Percentiles rank a stretch among this genome's conserved stretches.
Conservation (phyloP, 1,140 invertebrate genomes). For the Euwallacea similis region DNA sequence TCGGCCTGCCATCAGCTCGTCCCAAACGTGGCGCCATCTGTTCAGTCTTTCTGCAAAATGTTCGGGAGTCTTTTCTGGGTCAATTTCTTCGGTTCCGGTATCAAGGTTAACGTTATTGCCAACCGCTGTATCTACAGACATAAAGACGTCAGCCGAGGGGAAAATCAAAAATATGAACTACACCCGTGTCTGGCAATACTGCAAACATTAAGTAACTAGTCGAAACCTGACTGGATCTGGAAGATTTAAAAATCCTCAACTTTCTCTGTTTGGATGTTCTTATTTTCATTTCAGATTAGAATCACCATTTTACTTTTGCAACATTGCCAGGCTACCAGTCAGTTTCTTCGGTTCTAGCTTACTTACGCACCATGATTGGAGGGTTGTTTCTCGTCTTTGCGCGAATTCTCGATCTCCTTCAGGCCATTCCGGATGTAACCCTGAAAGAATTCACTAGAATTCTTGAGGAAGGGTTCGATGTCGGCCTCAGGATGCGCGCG, state of each 20-base stretch:
- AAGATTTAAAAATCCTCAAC: no score
- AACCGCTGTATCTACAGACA: not conserved
- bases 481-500: slow-evolving; percentile 88
- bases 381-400: slow-evolving; percentile 39
- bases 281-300: no score
- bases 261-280: no score
- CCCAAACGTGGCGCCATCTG: slow-evolving; percentile 34
- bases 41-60: slow-evolving; percentile 33
- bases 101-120: slow-evolving; percentile 5
- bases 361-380: not conserved
- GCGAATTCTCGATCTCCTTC: slow-evolving; percentile 72
- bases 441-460: slow-evolving; percentile 88
- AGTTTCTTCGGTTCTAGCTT: not conserved
- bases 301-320: no score
- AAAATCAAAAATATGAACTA: no score
- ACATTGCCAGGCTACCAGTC: no score
- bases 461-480: slow-evolving; percentile 86
- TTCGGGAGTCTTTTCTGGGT: slow-evolving; percentile 28
- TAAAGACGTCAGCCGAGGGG: no score
- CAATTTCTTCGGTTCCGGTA: slow-evolving; percentile 11
- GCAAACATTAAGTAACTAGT: no score
- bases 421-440: slow-evolving; percentile 89
- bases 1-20: slow-evolving; percentile 28
- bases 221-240: no score
- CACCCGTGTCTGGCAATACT: no score